Base-by-base conservation (phyloP, 2,113 vertebrate genomes). In the Osmerus mordax region DNA sequence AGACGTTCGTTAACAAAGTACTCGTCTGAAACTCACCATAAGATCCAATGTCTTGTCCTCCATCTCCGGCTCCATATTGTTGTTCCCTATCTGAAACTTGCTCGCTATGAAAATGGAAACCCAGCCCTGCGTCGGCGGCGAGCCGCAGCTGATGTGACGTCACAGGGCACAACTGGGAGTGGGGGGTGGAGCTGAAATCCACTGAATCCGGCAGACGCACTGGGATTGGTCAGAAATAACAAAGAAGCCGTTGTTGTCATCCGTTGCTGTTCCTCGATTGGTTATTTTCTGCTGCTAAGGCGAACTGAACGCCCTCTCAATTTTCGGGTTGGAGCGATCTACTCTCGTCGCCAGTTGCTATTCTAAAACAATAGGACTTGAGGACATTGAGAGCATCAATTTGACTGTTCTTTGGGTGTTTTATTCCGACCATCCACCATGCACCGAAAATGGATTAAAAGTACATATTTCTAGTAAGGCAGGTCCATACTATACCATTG, bases 1-100 rank as follows among this genome's bases (percentile, higher is more conserved):
- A 62, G 63, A 65, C 9, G n/a, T 15, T 13, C n/a, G 64, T 4
- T 18, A 13, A 21, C 18, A 2, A n/a, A 47, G n/a, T 19, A 12
- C 3, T 13, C n/a, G 47, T 65, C n/a, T 3, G 13, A 8, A 81
- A 90, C 96, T 95, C 92, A 96, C 95, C 96, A 97, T 96, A 76
- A 97, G 90, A 85, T 97, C 96, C 88, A 97, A 87, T 78, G 94
- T 96, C 93, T 97, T 97, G 89, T 97, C 96, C 89, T 97, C 96
- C 91, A 96, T 96, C 90, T 97, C 95, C 87, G 95, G 95, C 91
- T 97, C 95, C 95, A 97, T 97, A 83, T 90, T 93, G 89, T 89
- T 86, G 88, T 90, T 89, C 87, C 87, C 87, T 87, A 19, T 86
- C 88, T 87, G 89, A 91, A 87, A 91, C 89, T 91, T 83, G 86